phyloP scores from a whole-genome alignment of 2,113 vertebrate species.

The Centropristis striata region DNA sequence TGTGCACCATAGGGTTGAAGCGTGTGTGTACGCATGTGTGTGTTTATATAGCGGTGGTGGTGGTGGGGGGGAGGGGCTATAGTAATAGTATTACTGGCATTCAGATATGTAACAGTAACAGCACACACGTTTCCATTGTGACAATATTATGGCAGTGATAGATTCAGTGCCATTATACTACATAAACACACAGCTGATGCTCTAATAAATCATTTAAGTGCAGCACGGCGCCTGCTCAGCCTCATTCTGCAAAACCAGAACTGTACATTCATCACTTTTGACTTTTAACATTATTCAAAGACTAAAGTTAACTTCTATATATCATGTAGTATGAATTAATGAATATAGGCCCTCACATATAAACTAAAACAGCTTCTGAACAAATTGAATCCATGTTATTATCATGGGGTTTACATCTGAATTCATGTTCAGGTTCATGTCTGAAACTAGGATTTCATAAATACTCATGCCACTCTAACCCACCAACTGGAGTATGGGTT shows the following conservation, averaged over 20 bases:
- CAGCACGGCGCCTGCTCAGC: slow-evolving; percentile 44
- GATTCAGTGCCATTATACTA: slow-evolving; percentile 57
- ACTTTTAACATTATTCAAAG: neutral
- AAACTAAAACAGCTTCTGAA: neutral
- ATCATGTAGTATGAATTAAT: neutral
- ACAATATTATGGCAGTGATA: slow-evolving; percentile 62
- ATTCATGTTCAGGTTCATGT: too few species aligned
- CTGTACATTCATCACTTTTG: neutral
- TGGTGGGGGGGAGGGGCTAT: slow-evolving; percentile 35
- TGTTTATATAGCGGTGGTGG: slow-evolving; percentile 20
- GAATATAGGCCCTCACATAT: neutral
- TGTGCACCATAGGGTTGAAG: slow-evolving; percentile 59
- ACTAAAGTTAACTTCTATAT: neutral
- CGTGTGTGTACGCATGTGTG: slow-evolving; percentile 35
- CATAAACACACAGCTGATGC: slow-evolving; percentile 60
- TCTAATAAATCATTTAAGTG: slow-evolving; percentile 59
- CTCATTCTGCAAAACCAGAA: slow-evolving; percentile 31
- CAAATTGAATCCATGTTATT: too few species aligned
- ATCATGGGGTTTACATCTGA: neutral
- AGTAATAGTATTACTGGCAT: slow-evolving; percentile 47
- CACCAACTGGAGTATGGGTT: too few species aligned
- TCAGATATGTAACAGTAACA: slow-evolving; percentile 57
- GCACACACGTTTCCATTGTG: slow-evolving; percentile 56
- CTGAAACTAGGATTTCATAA: neutral
- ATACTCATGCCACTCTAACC: neutral